Evolutionary conservation across 2,113 vertebrate genomes (phyloP).

Genomic region (Labrus mixtus): DNA sequence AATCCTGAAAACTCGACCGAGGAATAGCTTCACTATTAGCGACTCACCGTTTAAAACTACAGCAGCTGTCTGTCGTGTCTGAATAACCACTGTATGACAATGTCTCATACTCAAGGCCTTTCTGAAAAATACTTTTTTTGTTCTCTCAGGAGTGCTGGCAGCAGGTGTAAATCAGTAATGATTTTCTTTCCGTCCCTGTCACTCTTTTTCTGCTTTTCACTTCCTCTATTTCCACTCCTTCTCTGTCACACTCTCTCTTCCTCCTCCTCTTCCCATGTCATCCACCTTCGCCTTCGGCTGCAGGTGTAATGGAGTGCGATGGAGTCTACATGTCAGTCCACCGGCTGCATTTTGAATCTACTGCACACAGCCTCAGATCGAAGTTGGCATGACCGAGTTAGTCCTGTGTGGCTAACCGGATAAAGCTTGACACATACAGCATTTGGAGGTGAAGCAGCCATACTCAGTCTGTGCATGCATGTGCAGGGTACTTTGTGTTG

Average conservation of each 20-base stretch:
- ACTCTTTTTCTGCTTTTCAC: not conserved
- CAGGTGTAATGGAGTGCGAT: slow-evolving; percentile 68
- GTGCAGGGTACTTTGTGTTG: not conserved
- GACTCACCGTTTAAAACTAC: slow-evolving; percentile 12
- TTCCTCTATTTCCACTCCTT: slow-evolving; percentile 16
- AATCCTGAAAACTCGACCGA: slow-evolving; percentile 3
- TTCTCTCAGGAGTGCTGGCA: slow-evolving; percentile 8
- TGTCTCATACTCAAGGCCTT: slow-evolving; percentile 5
- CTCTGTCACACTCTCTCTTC: slow-evolving; percentile 26
- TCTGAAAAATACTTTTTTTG: slow-evolving; percentile 5
- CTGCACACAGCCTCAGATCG: slow-evolving; percentile 45
- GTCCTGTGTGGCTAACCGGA: slow-evolving; percentile 48
- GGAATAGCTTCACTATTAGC: not conserved
- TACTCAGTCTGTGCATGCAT: not conserved
- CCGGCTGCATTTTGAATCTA: slow-evolving; percentile 42
- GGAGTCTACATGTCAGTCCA: slow-evolving; percentile 51
- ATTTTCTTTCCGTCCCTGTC: not conserved
- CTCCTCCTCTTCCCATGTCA: slow-evolving; percentile 12
- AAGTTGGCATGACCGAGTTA: slow-evolving; percentile 25
- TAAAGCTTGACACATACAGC: slow-evolving; percentile 23
- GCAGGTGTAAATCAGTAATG: slow-evolving; percentile 20
- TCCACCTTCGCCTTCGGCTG: slow-evolving; percentile 22
- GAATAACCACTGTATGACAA: slow-evolving; percentile 1
- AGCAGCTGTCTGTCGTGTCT: slow-evolving; percentile 20
- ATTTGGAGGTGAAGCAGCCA: not conserved